Base-by-base conservation (phyloP, 2,797 vertebrate genomes). In the Protosalanx chinensis region DNA sequence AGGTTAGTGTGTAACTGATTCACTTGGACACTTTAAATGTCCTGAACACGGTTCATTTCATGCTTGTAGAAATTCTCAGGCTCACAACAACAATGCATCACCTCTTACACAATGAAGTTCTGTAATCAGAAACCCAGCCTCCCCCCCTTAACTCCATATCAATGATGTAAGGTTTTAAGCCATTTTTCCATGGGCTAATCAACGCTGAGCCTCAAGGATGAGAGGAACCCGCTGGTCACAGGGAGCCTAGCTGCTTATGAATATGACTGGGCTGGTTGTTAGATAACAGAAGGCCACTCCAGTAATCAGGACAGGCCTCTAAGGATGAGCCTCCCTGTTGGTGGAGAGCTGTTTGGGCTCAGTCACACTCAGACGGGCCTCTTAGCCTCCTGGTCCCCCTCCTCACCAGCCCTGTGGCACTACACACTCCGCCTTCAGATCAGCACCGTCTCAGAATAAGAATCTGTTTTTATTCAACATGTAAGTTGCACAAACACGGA, bases 251-350 rank as follows among this genome's bases (percentile, higher is more conserved):
- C 68, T 70, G 61, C 67, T 65, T 64, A 77, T 89, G 77, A 87
- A 84, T 85, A 87, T 88, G 77, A 90, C 88, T 81, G 81, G 77
- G 78, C 80, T 71, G 80, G 76, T 71, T 78, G 77, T 88, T 89
- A 85, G 80, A 79, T 74, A 91, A 91, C 81, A 72, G 69, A n/a
- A 23, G 76, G 65, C 75, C 68, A 84, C 78, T 86, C 80, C 71
- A 87, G 68, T 85, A 88, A 89, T 91, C 84, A 88, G 81, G 69
- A 71, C 75, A 72, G 72, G 75, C 76, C n/a, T 29, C 33, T 70
- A 67, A 66, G 74, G 78, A 85, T 76, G 67, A 86, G 73, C 56
- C 53, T 76, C 71, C 79, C 72, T 59, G 72, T 20, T 82, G 79
- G 62, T 77, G 64, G 68, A 89, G 79, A 75, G 78, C 76, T 68